Percentiles rank a stretch among this genome's conserved stretches.
Evolutionary conservation across 2,797 vertebrate genomes (phyloP).

Genomic region (Gobio occitaniae): DNA sequence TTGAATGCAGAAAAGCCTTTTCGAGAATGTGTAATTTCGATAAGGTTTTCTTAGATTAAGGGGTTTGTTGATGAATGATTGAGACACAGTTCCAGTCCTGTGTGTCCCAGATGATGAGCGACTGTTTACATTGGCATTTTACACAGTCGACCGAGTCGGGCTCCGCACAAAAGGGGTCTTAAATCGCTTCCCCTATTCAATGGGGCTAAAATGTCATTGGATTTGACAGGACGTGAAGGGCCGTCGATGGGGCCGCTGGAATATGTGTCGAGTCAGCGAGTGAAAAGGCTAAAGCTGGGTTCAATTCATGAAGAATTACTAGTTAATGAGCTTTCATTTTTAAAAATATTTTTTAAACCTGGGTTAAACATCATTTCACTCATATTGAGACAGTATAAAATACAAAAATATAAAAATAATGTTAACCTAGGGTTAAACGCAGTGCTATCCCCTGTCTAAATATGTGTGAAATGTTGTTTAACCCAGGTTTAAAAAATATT

Average conservation of each 20-base stretch:
- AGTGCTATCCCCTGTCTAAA: too few relatives aligned
- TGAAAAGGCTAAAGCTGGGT: constrained; percentile 55
- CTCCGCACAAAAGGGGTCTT: constrained; percentile 60
- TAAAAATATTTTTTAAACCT: too few relatives aligned
- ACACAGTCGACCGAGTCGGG: constrained; percentile 46
- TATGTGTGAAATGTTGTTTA: too few relatives aligned
- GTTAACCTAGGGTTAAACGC: too few relatives aligned
- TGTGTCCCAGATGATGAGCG: constrained; percentile 4
- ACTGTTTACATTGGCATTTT: constrained; percentile 60
- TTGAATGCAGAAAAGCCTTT: neutral
- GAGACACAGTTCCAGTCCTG: neutral
- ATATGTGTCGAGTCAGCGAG: constrained; percentile 73
- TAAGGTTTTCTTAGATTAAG: neutral
- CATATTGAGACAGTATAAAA: too few relatives aligned
- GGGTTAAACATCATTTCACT: too few relatives aligned
- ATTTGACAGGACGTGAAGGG: constrained; percentile 64
- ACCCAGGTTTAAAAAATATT: too few relatives aligned
- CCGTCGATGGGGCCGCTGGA: constrained; percentile 59
- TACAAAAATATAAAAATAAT: too few relatives aligned
- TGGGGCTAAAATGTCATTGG: constrained; percentile 66
- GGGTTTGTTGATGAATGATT: neutral
- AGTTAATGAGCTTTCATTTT: neutral
- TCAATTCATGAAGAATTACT: neutral
- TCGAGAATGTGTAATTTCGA: neutral
- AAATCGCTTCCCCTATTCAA: constrained; percentile 61